These are phyloP conservation scores for Daubentonia madagascariensis DNA, from an alignment of 2,113 vertebrate genomes.

Conservation along the genomic window DNA sequence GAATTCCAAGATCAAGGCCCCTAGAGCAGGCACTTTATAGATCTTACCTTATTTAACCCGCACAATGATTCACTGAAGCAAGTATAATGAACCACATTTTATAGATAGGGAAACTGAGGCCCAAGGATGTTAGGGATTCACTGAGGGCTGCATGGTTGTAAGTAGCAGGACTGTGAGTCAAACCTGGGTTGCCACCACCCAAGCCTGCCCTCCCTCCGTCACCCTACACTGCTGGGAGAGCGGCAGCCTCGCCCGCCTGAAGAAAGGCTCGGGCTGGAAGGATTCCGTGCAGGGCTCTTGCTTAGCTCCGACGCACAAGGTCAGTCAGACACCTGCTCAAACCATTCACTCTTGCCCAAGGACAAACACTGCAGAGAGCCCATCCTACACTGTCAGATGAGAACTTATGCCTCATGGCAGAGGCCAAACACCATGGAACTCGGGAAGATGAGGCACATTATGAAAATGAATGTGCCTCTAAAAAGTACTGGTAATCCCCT, in stretches of 20 bases:
- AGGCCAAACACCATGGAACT: background rate
- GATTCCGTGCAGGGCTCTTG: background rate
- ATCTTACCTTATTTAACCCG: fast-evolving
- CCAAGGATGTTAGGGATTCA: background rate
- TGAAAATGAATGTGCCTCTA: background rate
- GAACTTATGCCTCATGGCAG: background rate
- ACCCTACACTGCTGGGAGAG: fast-evolving
- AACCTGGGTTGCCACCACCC: fast-evolving
- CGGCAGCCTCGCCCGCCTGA: background rate
- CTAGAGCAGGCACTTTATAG: fast-evolving
- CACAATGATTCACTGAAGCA: fast-evolving
- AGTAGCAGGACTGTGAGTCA: fast-evolving
- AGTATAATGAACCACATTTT: fast-evolving
- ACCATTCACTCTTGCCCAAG: constrained; percentile 58
- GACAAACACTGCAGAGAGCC: constrained; percentile 33
- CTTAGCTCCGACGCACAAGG: constrained; percentile 47
- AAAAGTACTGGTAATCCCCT: background rate
- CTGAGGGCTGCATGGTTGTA: fast-evolving
- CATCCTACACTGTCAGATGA: background rate
- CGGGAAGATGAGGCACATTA: background rate
- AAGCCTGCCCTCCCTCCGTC: fast-evolving
- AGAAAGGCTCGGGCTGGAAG: background rate
- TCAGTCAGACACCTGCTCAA: constrained; percentile 37
- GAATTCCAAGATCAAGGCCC: background rate
- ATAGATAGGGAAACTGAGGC: background rate